A percentile compares a stretch with the other conserved stretches of the same genome.
Evolutionary conservation across 2,113 vertebrate genomes (phyloP).

Genomic region (Labrus mixtus): DNA sequence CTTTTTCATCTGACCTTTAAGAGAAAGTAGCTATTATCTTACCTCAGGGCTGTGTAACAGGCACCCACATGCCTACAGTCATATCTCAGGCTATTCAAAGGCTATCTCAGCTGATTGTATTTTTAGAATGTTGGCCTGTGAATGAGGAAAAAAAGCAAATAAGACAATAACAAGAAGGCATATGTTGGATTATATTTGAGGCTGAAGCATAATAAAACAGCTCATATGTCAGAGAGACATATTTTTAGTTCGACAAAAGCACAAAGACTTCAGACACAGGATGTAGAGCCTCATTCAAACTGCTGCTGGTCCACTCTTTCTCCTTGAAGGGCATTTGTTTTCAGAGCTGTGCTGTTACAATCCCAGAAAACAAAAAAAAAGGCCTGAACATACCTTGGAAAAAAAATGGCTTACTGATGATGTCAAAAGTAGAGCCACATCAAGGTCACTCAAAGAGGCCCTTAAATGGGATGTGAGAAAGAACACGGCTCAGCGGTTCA

Average conservation of each 20-base stretch:
- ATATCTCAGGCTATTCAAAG: slow-evolving; percentile 36
- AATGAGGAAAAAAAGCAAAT: slow-evolving; percentile 15
- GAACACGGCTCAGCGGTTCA: too few relatives aligned
- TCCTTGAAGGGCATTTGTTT: slow-evolving; percentile 1
- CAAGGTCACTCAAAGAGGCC: neutral
- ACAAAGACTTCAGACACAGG: slow-evolving; percentile 10
- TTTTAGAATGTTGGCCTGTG: slow-evolving; percentile 46
- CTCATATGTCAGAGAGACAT: slow-evolving; percentile 25
- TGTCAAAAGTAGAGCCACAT: neutral
- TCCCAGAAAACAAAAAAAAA: neutral
- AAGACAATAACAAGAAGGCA: slow-evolving; percentile 35
- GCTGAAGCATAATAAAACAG: slow-evolving; percentile 21
- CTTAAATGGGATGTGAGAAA: too few relatives aligned
- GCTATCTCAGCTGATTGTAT: slow-evolving; percentile 42
- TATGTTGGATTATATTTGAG: slow-evolving; percentile 19
- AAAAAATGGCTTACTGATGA: neutral
- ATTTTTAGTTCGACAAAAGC: slow-evolving; percentile 28
- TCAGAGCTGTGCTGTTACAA: neutral
- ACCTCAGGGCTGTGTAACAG: slow-evolving; percentile 50
- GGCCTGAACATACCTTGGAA: neutral
- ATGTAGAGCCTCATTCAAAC: slow-evolving; percentile 2
- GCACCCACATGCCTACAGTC: slow-evolving; percentile 47
- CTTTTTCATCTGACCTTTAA: slow-evolving; percentile 71
- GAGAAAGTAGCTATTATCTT: slow-evolving; percentile 58
- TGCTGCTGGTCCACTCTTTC: neutral